phyloP scores from a whole-genome alignment of 2,888 invertebrate species.

The Thymelicus lineola region DNA sequence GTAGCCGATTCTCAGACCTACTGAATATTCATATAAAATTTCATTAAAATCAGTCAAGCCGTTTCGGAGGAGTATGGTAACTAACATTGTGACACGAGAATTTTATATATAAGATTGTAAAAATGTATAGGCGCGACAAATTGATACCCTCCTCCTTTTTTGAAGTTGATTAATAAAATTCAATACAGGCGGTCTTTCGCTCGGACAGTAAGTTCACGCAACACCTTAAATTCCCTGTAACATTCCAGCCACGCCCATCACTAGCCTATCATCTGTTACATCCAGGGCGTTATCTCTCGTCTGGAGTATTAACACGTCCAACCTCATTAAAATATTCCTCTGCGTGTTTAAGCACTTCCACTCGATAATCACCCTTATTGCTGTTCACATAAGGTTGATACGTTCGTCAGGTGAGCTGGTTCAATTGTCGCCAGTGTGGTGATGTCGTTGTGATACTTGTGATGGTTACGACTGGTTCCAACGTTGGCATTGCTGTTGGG shows the following conservation, averaged over 20 bases:
- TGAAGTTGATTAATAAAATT: too few species aligned
- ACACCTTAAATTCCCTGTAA: neutral
- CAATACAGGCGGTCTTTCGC: too few species aligned
- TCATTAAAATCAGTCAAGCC: too few species aligned
- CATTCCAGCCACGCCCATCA: constrained; percentile 40
- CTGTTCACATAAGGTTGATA: constrained; percentile 2
- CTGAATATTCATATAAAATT: too few species aligned
- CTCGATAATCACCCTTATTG: constrained; percentile 20
- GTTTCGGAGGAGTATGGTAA: too few species aligned
- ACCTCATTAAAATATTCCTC: constrained; percentile 68
- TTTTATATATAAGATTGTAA: too few species aligned
- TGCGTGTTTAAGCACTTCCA: constrained; percentile 30
- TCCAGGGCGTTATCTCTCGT: constrained; percentile 69
- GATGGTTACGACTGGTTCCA: constrained; percentile 33
- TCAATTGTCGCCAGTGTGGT: constrained; percentile 25
- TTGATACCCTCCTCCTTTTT: too few species aligned
- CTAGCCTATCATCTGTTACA: constrained; percentile 57
- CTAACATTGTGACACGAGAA: too few species aligned
- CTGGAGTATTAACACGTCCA: constrained; percentile 75
- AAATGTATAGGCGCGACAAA: too few species aligned
- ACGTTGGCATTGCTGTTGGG: constrained; percentile 10
- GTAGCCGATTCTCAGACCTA: too few species aligned
- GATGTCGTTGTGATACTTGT: constrained; percentile 24
- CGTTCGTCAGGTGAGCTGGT: neutral
- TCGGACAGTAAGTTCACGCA: neutral